These are phyloP conservation scores for Cryptocephalus moraei DNA, from an alignment of 2,888 invertebrate genomes.

Conservation along the genomic window DNA sequence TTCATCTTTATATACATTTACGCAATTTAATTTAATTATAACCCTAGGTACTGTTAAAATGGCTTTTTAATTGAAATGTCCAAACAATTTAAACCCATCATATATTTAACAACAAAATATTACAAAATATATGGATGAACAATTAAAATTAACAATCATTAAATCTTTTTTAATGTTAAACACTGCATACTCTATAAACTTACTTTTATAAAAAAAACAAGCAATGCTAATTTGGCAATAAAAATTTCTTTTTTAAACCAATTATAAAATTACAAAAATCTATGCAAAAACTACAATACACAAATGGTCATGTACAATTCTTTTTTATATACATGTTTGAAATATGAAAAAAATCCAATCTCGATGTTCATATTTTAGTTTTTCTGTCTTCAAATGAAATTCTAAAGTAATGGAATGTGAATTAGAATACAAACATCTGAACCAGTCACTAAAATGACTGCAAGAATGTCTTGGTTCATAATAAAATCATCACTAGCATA, in stretches of 20 bases:
- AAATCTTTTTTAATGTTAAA: slow-evolving; percentile 20
- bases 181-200: slow-evolving; percentile 12
- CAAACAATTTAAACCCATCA: slow-evolving; percentile 26
- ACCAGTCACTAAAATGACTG: too few relatives aligned
- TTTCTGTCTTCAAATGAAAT: too few relatives aligned
- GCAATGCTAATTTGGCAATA: slow-evolving; percentile 6
- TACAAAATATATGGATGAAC: slow-evolving; percentile 28
- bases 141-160: slow-evolving; percentile 25
- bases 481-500: too few relatives aligned
- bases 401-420: too few relatives aligned
- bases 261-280: slow-evolving; percentile 26
- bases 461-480: too few relatives aligned
- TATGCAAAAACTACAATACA: slow-evolving; percentile 24
- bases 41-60: too few relatives aligned
- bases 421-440: too few relatives aligned
- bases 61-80: background rate
- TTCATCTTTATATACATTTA: too few relatives aligned
- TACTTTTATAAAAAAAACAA: background rate
- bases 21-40: too few relatives aligned
- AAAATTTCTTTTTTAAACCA: slow-evolving; percentile 19
- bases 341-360: too few relatives aligned
- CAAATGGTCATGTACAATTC: slow-evolving; percentile 21
- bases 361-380: too few relatives aligned
- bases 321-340: slow-evolving; percentile 17
- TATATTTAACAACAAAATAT: slow-evolving; percentile 32